Base-by-base conservation (phyloP, 1,140 invertebrate species). In the Zaprionus lachaisei region DNA sequence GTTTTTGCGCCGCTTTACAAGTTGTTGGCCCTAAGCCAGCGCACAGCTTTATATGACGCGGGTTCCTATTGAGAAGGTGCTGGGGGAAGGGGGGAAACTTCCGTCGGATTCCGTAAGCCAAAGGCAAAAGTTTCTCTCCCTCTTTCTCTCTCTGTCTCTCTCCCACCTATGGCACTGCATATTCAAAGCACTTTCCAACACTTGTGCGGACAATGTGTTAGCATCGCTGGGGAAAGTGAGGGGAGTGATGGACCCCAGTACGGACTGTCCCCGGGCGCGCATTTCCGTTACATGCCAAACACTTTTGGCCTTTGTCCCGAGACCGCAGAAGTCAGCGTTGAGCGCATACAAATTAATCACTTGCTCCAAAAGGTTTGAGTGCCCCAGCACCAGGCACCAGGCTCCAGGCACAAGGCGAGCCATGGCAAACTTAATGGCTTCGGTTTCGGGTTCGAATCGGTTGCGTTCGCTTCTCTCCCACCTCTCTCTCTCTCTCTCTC, bases 281-380 rank as follows among this genome's bases (percentile, higher is more conserved):
- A 89, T 89, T 89, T 89, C 84, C 84, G 84, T 89, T 79, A 89
- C 85, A 89, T 84, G 84, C 85, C 84, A 89, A 89, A 89, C 84
- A 89, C 84, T 90, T 81, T 89, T 90, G 85, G 79, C 84, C 84
- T 89, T 89, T 89, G 84, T 89, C 78, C 85, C 85, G 69, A 57
- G 74, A 84, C 84, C 84, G 72, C 84, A 89, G 76, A 90, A 89
- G 84, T 89, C 84, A 89, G 81, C 84, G 84, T 79, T 69, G 73
- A 72, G 75, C 75, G 84, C 84, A 89, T 89, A 89, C 84, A 89
- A 89, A 89, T 89, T 89, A 89, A 89, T 89, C 84, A 89, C 80
- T 81, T 69, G 74, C 70, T 74, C 77, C 66, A 24, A 72, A 83
- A 81, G 84, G 84, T 89, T 89, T 72, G 78, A 79, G 83, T 70